phyloP scores from a whole-genome alignment of 2,797 vertebrate genomes.

The Eidolon dupreanum region DNA sequence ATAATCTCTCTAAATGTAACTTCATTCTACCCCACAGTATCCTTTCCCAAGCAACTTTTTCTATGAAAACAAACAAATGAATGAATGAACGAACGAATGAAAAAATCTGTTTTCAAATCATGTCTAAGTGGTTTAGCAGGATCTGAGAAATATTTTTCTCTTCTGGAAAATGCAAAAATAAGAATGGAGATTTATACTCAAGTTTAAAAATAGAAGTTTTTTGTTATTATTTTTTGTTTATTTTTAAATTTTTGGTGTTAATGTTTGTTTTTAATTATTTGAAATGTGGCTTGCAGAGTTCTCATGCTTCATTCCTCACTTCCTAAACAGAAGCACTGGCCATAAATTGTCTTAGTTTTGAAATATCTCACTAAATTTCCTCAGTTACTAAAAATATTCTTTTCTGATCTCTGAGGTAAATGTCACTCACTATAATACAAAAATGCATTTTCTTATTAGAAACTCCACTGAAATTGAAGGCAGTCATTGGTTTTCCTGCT shows the following conservation, averaged over 20 bases:
- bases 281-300: background rate
- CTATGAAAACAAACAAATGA: background rate
- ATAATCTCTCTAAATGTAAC: background rate
- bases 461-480: conserved; percentile 37
- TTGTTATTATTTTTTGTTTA: background rate
- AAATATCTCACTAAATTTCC: conserved; percentile 44
- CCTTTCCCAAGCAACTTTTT: background rate
- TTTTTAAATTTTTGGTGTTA: background rate
- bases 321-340: background rate
- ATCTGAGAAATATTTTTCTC: background rate
- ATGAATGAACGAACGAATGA: background rate
- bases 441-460: conserved; percentile 21
- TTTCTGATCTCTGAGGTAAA: conserved; percentile 51
- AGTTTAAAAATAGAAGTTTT: background rate
- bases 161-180: background rate
- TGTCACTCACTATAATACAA: conserved; percentile 40
- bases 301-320: background rate
- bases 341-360: background rate
- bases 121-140: background rate
- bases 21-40: background rate
- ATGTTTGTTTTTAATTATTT: background rate
- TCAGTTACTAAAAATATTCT: background rate
- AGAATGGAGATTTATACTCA: background rate
- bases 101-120: background rate
- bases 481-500: conserved; percentile 10